phyloP scores from a whole-genome alignment of 2,888 invertebrate genomes.

The Pristionchus exspectatus region DNA sequence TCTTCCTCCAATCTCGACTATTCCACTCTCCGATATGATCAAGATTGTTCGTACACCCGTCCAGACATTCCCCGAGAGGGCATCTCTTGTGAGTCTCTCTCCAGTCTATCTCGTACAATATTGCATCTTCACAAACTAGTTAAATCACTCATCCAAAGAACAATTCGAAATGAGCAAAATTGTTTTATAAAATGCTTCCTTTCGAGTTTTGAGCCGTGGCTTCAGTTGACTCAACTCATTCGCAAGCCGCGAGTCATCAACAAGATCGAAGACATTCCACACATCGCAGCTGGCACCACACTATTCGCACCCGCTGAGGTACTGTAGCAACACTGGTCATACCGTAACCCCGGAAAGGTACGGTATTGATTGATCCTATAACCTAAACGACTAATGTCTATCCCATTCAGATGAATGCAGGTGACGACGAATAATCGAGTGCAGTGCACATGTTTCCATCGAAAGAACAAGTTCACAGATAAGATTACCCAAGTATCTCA shows the following conservation, averaged over 20 bases:
- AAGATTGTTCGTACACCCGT: slow-evolving; percentile 26
- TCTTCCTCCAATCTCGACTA: slow-evolving; percentile 28
- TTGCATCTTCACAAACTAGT: too few relatives aligned
- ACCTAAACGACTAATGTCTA: background rate
- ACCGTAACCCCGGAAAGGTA: too few relatives aligned
- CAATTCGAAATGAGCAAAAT: too few relatives aligned
- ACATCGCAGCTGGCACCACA: background rate
- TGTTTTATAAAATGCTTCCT: background rate
- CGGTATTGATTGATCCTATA: too few relatives aligned
- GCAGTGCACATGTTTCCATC: background rate
- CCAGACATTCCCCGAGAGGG: slow-evolving; percentile 1
- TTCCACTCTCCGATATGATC: slow-evolving; percentile 28
- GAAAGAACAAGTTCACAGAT: background rate
- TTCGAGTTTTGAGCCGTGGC: background rate
- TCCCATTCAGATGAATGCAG: slow-evolving; percentile 14
- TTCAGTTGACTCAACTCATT: background rate
- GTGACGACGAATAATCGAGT: background rate
- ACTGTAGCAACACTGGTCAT: background rate
- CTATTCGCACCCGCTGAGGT: slow-evolving; percentile 48
- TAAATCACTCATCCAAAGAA: background rate
- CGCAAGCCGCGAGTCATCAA: slow-evolving; percentile 40
- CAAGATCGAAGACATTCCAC: slow-evolving; percentile 46
- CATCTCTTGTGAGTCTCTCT: background rate
- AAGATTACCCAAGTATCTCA: background rate
- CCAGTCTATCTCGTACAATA: too few relatives aligned